A percentile compares a stretch with the other conserved stretches of the same genome.
These are phyloP conservation scores for Myopa tessellatipennis DNA, from an alignment of 2,888 invertebrate species.

Conservation along the genomic window DNA sequence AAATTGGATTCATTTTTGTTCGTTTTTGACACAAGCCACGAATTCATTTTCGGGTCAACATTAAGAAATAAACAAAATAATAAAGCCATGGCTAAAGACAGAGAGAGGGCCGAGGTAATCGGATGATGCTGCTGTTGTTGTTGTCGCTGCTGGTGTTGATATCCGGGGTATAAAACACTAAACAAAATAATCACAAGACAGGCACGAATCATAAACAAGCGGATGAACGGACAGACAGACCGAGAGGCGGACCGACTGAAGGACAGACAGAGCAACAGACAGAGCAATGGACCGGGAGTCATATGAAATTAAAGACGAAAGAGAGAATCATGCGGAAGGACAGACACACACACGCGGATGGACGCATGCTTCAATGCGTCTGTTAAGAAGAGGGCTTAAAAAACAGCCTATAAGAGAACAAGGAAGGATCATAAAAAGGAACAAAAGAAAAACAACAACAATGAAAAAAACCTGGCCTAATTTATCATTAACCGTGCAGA, in stretches of 20 bases:
- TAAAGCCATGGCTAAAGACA: too few species aligned
- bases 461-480: not conserved
- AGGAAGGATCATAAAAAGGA: slow-evolving; percentile 9
- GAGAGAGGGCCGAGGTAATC: too few species aligned
- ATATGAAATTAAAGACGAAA: too few species aligned
- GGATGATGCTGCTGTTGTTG: too few species aligned
- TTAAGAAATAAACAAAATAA: too few species aligned
- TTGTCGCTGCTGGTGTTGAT: not conserved
- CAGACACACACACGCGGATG: not conserved
- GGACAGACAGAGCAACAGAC: not conserved
- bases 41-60: too few species aligned
- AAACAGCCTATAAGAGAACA: not conserved
- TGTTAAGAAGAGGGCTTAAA: not conserved
- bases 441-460: not conserved
- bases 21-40: too few species aligned
- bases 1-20: too few species aligned
- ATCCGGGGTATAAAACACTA: not conserved
- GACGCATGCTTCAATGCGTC: not conserved
- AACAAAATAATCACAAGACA: not conserved
- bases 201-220: not conserved
- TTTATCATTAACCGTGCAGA: slow-evolving; percentile 11
- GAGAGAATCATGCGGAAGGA: too few species aligned
- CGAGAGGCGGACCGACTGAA: not conserved
- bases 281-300: too few species aligned
- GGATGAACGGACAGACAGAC: slow-evolving; percentile 6